Evolutionary conservation across 2,888 invertebrate species (phyloP).

Genomic region (Acleris emargana): DNA sequence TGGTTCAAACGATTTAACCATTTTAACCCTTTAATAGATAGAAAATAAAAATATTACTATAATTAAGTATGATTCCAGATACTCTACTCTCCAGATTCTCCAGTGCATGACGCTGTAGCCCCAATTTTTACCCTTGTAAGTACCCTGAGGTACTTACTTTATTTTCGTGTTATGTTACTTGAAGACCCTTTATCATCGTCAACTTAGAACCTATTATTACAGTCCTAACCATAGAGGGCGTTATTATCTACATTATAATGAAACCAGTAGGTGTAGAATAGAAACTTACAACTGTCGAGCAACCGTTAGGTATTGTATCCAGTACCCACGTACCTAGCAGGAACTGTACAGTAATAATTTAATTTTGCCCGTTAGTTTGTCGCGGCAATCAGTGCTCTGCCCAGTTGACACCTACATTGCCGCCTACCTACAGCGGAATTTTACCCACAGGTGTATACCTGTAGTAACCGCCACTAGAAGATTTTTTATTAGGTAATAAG

Average conservation of each 20-base stretch:
- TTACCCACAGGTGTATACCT: slow-evolving; percentile 11
- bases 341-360: slow-evolving; percentile 23
- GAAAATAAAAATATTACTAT: too few relatives aligned
- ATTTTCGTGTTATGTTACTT: too few relatives aligned
- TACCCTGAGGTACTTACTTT: too few relatives aligned
- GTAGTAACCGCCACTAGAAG: slow-evolving; percentile 2
- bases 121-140: too few relatives aligned
- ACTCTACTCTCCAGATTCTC: too few relatives aligned
- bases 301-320: slow-evolving; percentile 11
- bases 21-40: too few relatives aligned
- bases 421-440: slow-evolving; percentile 12
- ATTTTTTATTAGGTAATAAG: slow-evolving; percentile 2
- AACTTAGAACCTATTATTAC: background rate
- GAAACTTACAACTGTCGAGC: slow-evolving; percentile 16
- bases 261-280: slow-evolving; percentile 12
- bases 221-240: background rate
- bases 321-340: slow-evolving; percentile 8
- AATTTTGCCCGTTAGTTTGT: slow-evolving; percentile 23
- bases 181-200: background rate
- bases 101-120: too few relatives aligned
- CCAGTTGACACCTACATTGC: slow-evolving; percentile 9
- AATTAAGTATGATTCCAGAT: too few relatives aligned
- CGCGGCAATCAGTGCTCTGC: slow-evolving; percentile 13
- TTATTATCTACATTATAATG: slow-evolving; percentile 3
- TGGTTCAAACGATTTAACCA: too few relatives aligned